These are phyloP conservation scores for Calliscelio sp. DNA, from an alignment of 2,888 invertebrate species.

Conservation along the genomic window DNA sequence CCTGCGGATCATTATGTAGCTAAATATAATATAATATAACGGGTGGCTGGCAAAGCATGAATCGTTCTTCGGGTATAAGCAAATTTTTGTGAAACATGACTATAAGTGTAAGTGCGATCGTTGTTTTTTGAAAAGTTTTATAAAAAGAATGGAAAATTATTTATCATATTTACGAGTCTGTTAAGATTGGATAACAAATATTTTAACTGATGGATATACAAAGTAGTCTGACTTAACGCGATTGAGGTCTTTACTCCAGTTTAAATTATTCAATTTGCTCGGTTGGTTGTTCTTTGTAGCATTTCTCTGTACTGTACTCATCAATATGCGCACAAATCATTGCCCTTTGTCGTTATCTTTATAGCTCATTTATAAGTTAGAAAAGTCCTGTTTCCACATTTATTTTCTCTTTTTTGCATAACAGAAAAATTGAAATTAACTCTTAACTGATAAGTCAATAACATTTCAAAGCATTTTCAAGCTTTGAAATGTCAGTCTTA, in stretches of 20 bases:
- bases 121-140: constrained; percentile 64
- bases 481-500: no score
- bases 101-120: constrained; percentile 60
- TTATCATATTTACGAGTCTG: constrained; percentile 67
- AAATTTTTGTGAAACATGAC: constrained; percentile 56
- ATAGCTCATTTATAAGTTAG: background rate
- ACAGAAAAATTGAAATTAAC: no score
- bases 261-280: constrained; percentile 34
- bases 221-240: constrained; percentile 50
- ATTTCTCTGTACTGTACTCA: constrained; percentile 39
- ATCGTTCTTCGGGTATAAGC: constrained; percentile 27
- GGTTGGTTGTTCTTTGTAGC: constrained; percentile 5
- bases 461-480: no score
- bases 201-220: constrained; percentile 64
- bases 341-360: constrained; percentile 41
- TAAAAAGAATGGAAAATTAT: constrained; percentile 57
- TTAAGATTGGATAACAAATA: constrained; percentile 63
- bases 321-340: constrained; percentile 45
- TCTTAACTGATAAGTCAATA: no score
- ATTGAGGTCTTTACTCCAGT: constrained; percentile 49
- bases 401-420: no score
- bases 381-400: no score
- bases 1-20: constrained; percentile 27
- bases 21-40: constrained; percentile 26
- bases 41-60: constrained; percentile 37